Conservation (phyloP, 2,888 invertebrate genomes). For the Sycophila texana region DNA sequence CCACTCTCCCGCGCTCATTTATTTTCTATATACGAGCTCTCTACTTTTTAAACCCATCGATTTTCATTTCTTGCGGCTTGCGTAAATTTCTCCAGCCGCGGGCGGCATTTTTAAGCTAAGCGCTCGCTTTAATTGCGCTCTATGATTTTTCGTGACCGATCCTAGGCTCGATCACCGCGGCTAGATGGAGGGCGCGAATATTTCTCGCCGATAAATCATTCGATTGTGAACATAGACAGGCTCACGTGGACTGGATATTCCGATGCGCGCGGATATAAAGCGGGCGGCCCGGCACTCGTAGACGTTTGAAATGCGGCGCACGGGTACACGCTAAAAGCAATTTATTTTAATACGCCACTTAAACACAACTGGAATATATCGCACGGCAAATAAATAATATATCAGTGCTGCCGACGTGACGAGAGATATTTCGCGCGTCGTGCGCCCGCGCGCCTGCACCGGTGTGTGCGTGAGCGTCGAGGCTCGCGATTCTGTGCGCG, state of each 20-base stretch:
- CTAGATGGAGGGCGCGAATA: too few relatives aligned
- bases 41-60: constrained; percentile 1
- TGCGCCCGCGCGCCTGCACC: not conserved
- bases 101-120: too few relatives aligned
- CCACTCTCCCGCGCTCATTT: not conserved
- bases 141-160: too few relatives aligned
- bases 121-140: not conserved
- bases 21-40: not conserved
- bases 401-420: constrained; percentile 35
- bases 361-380: constrained; percentile 24
- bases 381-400: constrained; percentile 40
- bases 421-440: constrained; percentile 10
- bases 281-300: not conserved
- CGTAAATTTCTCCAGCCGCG: not conserved
- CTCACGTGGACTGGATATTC: not conserved
- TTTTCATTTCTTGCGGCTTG: not conserved
- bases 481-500: not conserved
- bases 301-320: constrained; percentile 31
- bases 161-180: too few relatives aligned
- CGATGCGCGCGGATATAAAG: not conserved
- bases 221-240: not conserved
- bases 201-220: constrained; percentile 33
- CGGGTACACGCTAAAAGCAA: constrained; percentile 33
- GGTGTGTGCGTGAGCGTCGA: too few relatives aligned
- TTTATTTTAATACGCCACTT: constrained; percentile 50